These are phyloP conservation scores for Lota lota DNA, from an alignment of 2,113 vertebrate species.

Conservation along the genomic window DNA sequence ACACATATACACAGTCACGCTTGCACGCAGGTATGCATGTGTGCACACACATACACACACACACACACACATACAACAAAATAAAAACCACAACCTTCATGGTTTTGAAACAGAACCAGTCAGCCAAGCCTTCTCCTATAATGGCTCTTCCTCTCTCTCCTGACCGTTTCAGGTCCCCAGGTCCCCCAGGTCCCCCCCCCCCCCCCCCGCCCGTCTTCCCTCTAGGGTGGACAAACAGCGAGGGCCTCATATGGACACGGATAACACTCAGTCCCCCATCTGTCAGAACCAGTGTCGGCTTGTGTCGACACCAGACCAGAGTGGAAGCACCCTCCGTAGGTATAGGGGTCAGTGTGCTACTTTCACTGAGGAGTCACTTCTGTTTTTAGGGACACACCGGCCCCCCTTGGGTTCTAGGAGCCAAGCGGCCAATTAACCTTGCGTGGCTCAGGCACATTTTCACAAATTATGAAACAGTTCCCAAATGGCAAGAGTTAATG, in stretches of 20 bases:
- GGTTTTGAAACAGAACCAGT: slow-evolving; percentile 42
- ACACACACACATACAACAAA: not conserved
- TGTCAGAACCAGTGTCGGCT: slow-evolving; percentile 27
- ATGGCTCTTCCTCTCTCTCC: slow-evolving; percentile 22
- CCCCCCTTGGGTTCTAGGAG: slow-evolving; percentile 62
- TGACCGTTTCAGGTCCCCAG: not conserved
- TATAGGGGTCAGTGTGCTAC: slow-evolving; percentile 63
- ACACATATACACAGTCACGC: not conserved
- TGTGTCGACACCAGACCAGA: slow-evolving; percentile 45
- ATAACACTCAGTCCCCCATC: slow-evolving; percentile 1
- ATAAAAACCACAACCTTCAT: slow-evolving; percentile 28
- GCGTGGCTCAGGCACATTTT: slow-evolving; percentile 67
- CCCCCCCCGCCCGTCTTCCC: slow-evolving; percentile 2
- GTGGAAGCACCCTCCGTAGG: slow-evolving; percentile 32
- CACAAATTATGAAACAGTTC: slow-evolving; percentile 69
- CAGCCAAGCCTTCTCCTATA: slow-evolving; percentile 3
- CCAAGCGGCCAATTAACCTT: slow-evolving; percentile 76
- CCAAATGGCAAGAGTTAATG: slow-evolving; percentile 69
- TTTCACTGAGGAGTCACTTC: slow-evolving; percentile 58
- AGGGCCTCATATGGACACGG: too few relatives aligned
- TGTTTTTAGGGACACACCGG: slow-evolving; percentile 59
- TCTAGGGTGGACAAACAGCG: too few relatives aligned
- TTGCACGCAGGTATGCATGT: not conserved
- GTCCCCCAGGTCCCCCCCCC: not conserved
- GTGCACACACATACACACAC: not conserved